Base-by-base conservation (phyloP, 2,888 invertebrate genomes). In the Diarsia mendica region DNA sequence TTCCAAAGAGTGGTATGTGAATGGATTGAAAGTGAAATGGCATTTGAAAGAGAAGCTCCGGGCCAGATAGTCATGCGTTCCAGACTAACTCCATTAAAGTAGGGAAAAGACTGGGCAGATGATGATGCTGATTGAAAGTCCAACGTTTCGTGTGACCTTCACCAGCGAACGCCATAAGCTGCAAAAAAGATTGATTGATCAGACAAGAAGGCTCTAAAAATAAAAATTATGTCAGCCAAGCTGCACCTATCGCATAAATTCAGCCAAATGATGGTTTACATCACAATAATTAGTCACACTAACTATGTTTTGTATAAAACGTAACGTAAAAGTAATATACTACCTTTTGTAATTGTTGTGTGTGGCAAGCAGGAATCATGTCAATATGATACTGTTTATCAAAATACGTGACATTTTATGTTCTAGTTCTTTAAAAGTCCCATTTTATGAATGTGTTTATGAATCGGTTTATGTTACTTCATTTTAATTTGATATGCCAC, bases 341-440 rank as follows among this genome's bases (percentile, higher is more conserved):
- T 74, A 28, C n/a, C 48, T 82, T 78, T 78, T 80, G 82, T 77
- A 77, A 84, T 69, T 33, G 11, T 1, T 64, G 44, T 70, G 23
- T 73, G 61, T 28, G 20, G 67, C 63, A 83, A 8, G 20, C 51
- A 60, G 13, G 2, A 46, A 49, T 46, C 3, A 79, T 49, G 72
- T 82, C 49, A 49, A 18, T 20, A 0, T 61, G 46, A 61, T 49
- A 51, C 2, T 2, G 15, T 28, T 10, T 39, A 48, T 60, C 51
- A 63, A 44, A 71, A 58, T 67, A 83, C 82, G 69, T 83, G 83
- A 75, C 75, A 58, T 58, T 51, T 5, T 2, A 13, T 61, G 55
- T 77, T 66, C 28, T 23, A 60, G 71, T 71, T 64, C 4, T 51
- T 44, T 2, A 66, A 23, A 53, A 13, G 74, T 55, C 6, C 11